Evolutionary conservation across 2,113 vertebrate species (phyloP).

Genomic region (Pollimyrus isidori): DNA sequence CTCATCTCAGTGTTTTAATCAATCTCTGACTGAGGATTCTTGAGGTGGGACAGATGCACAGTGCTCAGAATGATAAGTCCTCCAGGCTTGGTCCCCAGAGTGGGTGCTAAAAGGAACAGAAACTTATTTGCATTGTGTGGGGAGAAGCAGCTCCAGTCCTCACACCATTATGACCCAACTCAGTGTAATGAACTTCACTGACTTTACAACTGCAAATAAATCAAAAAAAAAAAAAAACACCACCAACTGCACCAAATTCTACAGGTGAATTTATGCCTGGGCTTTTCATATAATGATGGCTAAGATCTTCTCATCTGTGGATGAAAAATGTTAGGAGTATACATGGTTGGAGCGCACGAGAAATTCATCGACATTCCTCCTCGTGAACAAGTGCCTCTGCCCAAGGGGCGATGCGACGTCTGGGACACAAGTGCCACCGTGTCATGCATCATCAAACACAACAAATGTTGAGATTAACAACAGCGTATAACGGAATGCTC

Average conservation of each 20-base stretch:
- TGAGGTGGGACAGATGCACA: conserved; percentile 20
- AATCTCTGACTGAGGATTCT: conserved; percentile 12
- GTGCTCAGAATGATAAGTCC: conserved; percentile 21
- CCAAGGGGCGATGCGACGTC: background rate
- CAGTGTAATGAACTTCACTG: conserved; percentile 3
- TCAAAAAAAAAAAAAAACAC: background rate
- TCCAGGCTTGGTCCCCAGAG: conserved; percentile 9
- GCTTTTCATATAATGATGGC: background rate
- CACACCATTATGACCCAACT: background rate
- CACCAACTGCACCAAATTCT: background rate
- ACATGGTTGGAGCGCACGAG: background rate
- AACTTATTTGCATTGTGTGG: background rate
- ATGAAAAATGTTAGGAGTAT: background rate
- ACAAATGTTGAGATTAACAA: background rate
- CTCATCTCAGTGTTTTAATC: conserved; percentile 25
- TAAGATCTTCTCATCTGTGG: background rate
- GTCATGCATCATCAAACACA: conserved; percentile 4
- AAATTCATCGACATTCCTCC: conserved; percentile 11
- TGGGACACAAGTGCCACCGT: background rate
- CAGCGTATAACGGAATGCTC: background rate
- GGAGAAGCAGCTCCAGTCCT: background rate
- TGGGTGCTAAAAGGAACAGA: background rate
- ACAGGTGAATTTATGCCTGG: background rate
- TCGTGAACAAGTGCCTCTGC: background rate
- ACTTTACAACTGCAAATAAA: conserved; percentile 6